Evolutionary conservation across 2,797 vertebrate species (phyloP), one percentile per base, ranked within the genome.

Genomic region (Parambassis ranga): DNA sequence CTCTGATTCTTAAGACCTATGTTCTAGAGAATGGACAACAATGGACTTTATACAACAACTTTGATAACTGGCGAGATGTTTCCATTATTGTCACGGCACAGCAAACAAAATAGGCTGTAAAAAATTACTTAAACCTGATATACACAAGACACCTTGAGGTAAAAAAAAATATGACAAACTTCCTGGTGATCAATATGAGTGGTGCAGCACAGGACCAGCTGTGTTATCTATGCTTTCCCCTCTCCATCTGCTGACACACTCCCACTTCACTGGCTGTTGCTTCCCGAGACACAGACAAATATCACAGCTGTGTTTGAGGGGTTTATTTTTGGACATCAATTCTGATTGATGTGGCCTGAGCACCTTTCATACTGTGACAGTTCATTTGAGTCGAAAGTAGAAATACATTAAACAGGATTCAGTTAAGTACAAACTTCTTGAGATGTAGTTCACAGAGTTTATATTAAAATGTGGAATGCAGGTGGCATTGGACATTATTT

Each of bases 231-330:
- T 60, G 55, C 60, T 61, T 62, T 52, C 65, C 56, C 71, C 72
- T 67, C 71, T 71, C 84, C 86, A 87, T 89, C 84, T 87, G 85
- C 68, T 73, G 63, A 81, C 81, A 80, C 69, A 48, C 68, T 80
- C 73, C 49, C 83, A 78, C 77, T 81, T 82, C 70, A 71, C 52
- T 71, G 65, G 31, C 68, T 79, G 62, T 52, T 75, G 55, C 71
- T 68, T 73, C 75, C 75, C 7, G 11, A 60, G 65, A 80, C 59
- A 71, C 53, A 77, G 61, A 67, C 72, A 71, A 64, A 65, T 63
- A 63, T 57, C 71, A 79, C 81, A 79, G 78, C 75, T 78, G 77
- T 81, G 70, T 47, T 59, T 65, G 41, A 13, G 23, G 27, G 51
- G 27, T 56, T 74, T 79, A 65, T 75, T 77, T 64, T 66, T 49